A percentile compares a stretch with the other conserved stretches of the same genome.
Conservation (phyloP, 2,888 invertebrate species). For the Leucozona laternaria region DNA sequence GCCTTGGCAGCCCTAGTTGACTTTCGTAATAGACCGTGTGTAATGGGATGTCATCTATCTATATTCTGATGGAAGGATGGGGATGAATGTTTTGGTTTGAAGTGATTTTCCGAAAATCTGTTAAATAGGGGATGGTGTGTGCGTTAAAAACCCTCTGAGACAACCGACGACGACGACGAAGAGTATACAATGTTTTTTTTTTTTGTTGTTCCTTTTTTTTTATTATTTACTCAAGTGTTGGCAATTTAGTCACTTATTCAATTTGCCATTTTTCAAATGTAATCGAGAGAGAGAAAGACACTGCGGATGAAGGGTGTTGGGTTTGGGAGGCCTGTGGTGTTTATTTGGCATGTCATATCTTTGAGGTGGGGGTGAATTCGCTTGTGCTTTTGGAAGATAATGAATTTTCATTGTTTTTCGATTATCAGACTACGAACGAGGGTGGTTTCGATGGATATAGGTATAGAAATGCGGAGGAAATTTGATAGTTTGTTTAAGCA, state of each 20-base stretch:
- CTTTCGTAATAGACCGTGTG: conserved; percentile 74
- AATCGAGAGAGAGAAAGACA: conserved; percentile 56
- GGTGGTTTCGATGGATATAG: background rate
- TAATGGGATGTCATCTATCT: conserved; percentile 73
- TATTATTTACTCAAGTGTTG: conserved; percentile 77
- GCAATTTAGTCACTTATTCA: conserved; percentile 80
- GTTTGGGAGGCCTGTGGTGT: conserved; percentile 46
- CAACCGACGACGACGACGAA: background rate
- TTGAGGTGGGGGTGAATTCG: conserved; percentile 17
- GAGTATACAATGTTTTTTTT: background rate
- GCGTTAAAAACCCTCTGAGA: conserved; percentile 45
- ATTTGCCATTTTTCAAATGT: conserved; percentile 84
- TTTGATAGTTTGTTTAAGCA: conserved; percentile 64
- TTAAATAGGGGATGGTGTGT: conserved; percentile 63
- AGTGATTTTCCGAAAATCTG: conserved; percentile 75
- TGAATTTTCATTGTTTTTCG: conserved; percentile 75
- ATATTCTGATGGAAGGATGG: background rate
- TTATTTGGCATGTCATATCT: conserved; percentile 66
- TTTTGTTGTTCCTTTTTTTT: conserved; percentile 68
- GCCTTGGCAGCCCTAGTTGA: conserved; percentile 63
- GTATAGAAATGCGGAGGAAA: conserved; percentile 47
- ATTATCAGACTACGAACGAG: conserved; percentile 35
- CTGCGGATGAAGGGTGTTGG: conserved; percentile 1
- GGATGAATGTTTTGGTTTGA: conserved; percentile 70
- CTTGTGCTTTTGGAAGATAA: conserved; percentile 61